Percentiles rank a stretch among this genome's conserved stretches.
phyloP scores from a whole-genome alignment of 2,797 vertebrate genomes.

The Semaprochilodus insignis region DNA sequence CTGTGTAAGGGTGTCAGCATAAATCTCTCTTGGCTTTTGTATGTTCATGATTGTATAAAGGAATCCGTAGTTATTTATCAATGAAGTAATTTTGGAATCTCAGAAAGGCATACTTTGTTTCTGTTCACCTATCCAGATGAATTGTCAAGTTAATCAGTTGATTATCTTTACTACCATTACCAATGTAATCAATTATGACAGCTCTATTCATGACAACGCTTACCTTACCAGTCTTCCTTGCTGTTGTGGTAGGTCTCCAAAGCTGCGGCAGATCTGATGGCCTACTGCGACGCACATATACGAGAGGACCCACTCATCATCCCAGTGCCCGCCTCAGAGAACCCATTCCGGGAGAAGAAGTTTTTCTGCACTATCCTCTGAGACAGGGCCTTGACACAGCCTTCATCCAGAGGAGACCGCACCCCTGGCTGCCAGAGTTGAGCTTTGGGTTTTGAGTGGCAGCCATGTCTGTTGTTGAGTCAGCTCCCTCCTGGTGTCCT shows the following conservation, averaged over 20 bases:
- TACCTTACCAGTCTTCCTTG: conserved; percentile 25
- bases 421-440: conserved; percentile 57
- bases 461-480: conserved; percentile 72
- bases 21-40: too few relatives aligned
- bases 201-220: background rate
- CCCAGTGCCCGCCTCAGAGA: conserved; percentile 96
- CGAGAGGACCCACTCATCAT: conserved; percentile 96
- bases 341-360: conserved; percentile 99
- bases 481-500: conserved; percentile 72
- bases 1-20: too few relatives aligned
- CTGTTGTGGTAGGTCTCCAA: conserved; percentile 87
- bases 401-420: conserved; percentile 43
- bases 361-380: conserved; percentile 98
- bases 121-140: too few relatives aligned
- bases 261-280: conserved; percentile 96
- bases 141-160: background rate
- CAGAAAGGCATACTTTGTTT: too few relatives aligned
- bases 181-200: background rate
- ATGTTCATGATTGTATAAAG: too few relatives aligned
- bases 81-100: too few relatives aligned
- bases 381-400: conserved; percentile 61
- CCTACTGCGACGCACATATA: conserved; percentile 95
- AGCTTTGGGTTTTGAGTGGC: conserved; percentile 70
- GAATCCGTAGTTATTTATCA: too few relatives aligned
- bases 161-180: background rate